phyloP scores from a whole-genome alignment of 2,888 invertebrate species.

The Noctua fimbriata region DNA sequence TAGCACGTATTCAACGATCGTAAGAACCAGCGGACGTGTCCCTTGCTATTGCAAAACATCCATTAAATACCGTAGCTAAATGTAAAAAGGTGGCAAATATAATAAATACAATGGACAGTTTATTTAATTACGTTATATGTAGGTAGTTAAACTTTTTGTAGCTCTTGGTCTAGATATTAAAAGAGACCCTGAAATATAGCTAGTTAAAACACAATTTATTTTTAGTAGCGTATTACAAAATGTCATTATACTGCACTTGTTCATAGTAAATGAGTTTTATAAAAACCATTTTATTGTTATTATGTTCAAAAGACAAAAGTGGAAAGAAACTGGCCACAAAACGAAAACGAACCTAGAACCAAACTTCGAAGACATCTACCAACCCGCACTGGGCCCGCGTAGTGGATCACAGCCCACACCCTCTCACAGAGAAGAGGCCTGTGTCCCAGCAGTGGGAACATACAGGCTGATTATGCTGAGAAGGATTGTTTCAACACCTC shows the following conservation, averaged over 20 bases:
- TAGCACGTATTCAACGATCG: constrained; percentile 77
- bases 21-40: constrained; percentile 73
- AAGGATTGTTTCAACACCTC: not conserved
- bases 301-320: not conserved
- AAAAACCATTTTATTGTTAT: not conserved
- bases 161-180: not conserved
- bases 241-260: not conserved
- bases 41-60: constrained; percentile 71
- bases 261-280: not conserved
- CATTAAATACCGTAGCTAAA: constrained; percentile 57
- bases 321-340: not conserved
- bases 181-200: not conserved
- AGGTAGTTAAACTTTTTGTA: constrained; percentile 5
- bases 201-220: not conserved
- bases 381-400: not conserved
- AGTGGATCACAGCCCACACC: not conserved
- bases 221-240: not conserved
- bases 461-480: not conserved
- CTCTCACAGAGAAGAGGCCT: not conserved
- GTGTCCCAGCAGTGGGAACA: not conserved
- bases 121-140: constrained; percentile 25
- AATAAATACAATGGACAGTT: constrained; percentile 21
- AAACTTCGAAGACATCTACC: not conserved
- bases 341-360: not conserved
- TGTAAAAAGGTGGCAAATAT: constrained; percentile 37